phyloP scores from a whole-genome alignment of 2,888 invertebrate genomes.

The Eudemis profundana region DNA sequence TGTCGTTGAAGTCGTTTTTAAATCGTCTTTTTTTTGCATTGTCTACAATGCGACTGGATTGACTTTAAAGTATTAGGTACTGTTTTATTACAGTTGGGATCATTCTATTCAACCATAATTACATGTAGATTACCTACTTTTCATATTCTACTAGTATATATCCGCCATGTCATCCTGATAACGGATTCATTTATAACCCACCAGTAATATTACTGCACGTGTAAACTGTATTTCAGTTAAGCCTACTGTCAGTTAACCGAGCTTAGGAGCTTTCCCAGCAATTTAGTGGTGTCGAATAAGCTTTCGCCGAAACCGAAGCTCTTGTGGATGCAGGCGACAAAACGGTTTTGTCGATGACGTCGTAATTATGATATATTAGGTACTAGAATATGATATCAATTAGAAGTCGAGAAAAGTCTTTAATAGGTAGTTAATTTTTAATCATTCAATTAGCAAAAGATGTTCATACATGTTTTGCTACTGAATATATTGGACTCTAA shows the following conservation, averaged over 20 bases:
- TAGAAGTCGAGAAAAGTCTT: too few species aligned
- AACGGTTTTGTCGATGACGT: neutral
- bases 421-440: neutral
- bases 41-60: too few species aligned
- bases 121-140: too few species aligned
- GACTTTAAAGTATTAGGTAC: too few species aligned
- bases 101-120: too few species aligned
- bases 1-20: too few species aligned
- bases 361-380: neutral
- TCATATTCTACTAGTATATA: neutral
- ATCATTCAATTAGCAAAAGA: too few species aligned
- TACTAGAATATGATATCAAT: neutral
- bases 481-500: too few species aligned
- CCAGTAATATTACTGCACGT: constrained; percentile 27
- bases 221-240: constrained; percentile 39
- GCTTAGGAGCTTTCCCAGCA: constrained; percentile 34
- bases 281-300: constrained; percentile 39
- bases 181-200: neutral
- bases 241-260: constrained; percentile 38
- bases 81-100: too few species aligned
- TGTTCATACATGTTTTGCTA: too few species aligned
- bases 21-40: too few species aligned
- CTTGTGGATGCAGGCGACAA: neutral
- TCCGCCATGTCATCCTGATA: neutral
- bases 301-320: constrained; percentile 32